A percentile compares a stretch with the other conserved stretches of the same genome.
Conservation (phyloP, 2,888 invertebrate species). For the Ceramica pisi region DNA sequence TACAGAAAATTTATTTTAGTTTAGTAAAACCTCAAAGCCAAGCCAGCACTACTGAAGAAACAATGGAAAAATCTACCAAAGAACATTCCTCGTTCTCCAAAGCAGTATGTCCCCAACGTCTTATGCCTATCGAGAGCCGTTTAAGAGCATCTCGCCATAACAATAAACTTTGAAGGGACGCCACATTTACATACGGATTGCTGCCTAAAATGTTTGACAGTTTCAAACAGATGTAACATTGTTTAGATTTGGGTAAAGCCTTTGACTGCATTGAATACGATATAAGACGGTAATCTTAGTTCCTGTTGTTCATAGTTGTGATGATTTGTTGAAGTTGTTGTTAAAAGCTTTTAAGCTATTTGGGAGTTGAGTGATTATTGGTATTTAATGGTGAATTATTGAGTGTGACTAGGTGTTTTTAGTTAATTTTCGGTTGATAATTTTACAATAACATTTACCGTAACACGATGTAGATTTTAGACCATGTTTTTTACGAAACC, state of each 20-base stretch:
- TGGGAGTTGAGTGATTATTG: conserved; percentile 28
- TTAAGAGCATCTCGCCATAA: conserved; percentile 86
- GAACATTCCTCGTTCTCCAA: conserved; percentile 1
- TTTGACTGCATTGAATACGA: conserved; percentile 75
- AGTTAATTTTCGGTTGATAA: too few relatives aligned
- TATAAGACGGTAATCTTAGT: conserved; percentile 66
- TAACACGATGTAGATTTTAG: too few relatives aligned
- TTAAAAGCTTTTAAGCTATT: conserved; percentile 41
- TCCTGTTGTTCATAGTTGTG: conserved; percentile 56
- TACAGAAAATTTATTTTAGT: background rate
- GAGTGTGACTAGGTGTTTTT: background rate
- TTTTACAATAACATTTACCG: too few relatives aligned
- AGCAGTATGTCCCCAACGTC: conserved; percentile 76
- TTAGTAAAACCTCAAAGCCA: background rate
- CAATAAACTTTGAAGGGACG: conserved; percentile 85
- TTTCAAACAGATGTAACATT: conserved; percentile 75
- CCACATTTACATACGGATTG: conserved; percentile 86
- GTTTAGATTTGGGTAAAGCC: conserved; percentile 72
- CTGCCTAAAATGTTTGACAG: conserved; percentile 87
- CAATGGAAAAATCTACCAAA: background rate
- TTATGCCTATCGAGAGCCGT: conserved; percentile 80
- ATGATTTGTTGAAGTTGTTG: conserved; percentile 65
- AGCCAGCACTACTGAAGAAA: background rate
- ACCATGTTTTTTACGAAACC: too few relatives aligned
- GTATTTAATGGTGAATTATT: conserved; percentile 30